A percentile compares a stretch with the other conserved stretches of the same genome.
Evolutionary conservation across 1,140 invertebrate species (phyloP).

Genomic region (Atta colombica): DNA sequence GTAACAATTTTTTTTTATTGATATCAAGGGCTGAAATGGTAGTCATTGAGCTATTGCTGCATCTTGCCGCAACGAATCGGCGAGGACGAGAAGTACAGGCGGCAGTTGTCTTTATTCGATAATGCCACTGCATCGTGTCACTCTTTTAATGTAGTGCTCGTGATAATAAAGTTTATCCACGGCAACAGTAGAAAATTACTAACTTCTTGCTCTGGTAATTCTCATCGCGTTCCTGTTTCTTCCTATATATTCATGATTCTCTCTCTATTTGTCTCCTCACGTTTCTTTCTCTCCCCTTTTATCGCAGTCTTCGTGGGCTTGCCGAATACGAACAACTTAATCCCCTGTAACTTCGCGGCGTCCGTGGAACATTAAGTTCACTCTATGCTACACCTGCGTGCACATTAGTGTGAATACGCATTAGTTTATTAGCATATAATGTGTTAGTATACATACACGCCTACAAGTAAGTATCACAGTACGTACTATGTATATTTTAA

Average conservation of each 20-base stretch:
- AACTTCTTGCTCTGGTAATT: slow-evolving; percentile 71
- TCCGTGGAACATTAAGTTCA: slow-evolving; percentile 69
- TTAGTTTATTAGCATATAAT: slow-evolving; percentile 66
- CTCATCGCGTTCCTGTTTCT: slow-evolving; percentile 36
- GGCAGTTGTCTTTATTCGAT: slow-evolving; percentile 34
- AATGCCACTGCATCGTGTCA: slow-evolving; percentile 41
- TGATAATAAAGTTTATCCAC: slow-evolving; percentile 46
- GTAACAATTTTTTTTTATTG: background rate
- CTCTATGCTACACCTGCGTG: slow-evolving; percentile 60
- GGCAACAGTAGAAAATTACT: slow-evolving; percentile 64
- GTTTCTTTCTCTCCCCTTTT: slow-evolving; percentile 29
- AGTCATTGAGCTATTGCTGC: background rate
- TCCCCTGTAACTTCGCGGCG: slow-evolving; percentile 59
- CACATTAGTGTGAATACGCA: slow-evolving; percentile 37
- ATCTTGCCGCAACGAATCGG: background rate
- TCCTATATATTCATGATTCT: background rate
- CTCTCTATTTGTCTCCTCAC: slow-evolving; percentile 18
- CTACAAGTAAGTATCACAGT: background rate
- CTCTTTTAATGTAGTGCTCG: slow-evolving; percentile 43
- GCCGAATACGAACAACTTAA: slow-evolving; percentile 73
- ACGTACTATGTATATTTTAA: slow-evolving; percentile 34
- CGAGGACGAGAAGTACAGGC: background rate
- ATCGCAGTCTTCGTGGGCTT: slow-evolving; percentile 43
- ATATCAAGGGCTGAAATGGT: background rate
- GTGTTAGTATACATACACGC: background rate